Conservation (phyloP, 30 jellyfish, hydroid and myxozoan genomes). For the Sanderia malayensis region DNA sequence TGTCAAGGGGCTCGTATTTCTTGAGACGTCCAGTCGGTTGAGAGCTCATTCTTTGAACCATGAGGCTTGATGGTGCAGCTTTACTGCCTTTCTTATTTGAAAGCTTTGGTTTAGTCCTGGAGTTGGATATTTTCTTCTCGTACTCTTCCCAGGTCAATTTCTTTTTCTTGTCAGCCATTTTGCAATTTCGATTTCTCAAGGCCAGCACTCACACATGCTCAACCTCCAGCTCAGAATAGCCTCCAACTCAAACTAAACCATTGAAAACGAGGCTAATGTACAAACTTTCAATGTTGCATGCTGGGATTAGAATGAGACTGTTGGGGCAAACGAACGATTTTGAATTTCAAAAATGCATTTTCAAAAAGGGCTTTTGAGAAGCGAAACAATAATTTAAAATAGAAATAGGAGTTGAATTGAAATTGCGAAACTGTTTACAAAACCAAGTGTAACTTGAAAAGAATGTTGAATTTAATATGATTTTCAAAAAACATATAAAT, state of each 20-base stretch:
- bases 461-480: too few species aligned
- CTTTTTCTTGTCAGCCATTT: background rate
- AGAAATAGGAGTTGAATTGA: too few species aligned
- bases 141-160: conserved; percentile 2
- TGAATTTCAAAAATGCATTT: too few species aligned
- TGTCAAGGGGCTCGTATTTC: background rate
- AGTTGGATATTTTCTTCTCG: background rate
- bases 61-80: conserved; percentile 1
- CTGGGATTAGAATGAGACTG: background rate
- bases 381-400: background rate
- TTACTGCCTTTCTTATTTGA: conserved; percentile 1
- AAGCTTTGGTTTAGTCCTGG: conserved; percentile 2
- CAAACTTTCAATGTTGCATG: conserved; percentile 1
- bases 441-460: too few species aligned
- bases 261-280: background rate
- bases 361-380: background rate
- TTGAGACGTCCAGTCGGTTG: conserved; percentile 6
- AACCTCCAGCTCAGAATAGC: background rate
- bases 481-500: too few species aligned
- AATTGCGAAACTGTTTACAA: too few species aligned
- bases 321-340: background rate
- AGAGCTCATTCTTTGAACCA: conserved; percentile 3
- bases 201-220: too few species aligned
- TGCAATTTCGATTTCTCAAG: background rate
- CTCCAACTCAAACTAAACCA: background rate